These are phyloP conservation scores for Apodemia hepburni DNA, from an alignment of 2,888 invertebrate genomes.

Conservation along the genomic window DNA sequence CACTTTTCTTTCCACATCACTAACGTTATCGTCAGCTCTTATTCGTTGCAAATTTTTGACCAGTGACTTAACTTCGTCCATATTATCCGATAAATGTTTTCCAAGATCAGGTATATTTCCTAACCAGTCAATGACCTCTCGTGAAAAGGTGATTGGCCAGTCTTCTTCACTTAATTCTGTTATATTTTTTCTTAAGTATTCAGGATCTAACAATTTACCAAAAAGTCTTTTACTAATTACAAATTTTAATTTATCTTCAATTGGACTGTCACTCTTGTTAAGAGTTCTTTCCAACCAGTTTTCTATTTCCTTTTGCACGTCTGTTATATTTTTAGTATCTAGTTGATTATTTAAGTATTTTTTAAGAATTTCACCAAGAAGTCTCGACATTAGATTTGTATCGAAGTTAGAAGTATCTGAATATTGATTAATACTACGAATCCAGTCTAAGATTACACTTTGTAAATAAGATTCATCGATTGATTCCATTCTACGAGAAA, in stretches of 20 bases:
- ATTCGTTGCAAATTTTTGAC: slow-evolving; percentile 20
- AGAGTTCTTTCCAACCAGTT: slow-evolving; percentile 20
- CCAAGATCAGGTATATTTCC: slow-evolving; percentile 22
- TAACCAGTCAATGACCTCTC: slow-evolving; percentile 22
- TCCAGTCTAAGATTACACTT: too few relatives aligned
- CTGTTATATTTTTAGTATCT: background rate
- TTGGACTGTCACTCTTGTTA: slow-evolving; percentile 14
- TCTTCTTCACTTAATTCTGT: background rate
- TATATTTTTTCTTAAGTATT: slow-evolving; percentile 5
- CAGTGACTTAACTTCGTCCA: slow-evolving; percentile 14
- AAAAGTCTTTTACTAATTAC: slow-evolving; percentile 21
- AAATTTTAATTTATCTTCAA: slow-evolving; percentile 15
- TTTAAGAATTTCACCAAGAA: slow-evolving; percentile 14
- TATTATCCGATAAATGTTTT: slow-evolving; percentile 12
- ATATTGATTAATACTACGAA: background rate
- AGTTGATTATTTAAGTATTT: slow-evolving; percentile 1
- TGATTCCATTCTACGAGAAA: too few relatives aligned
- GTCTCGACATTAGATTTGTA: background rate
- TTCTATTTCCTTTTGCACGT: slow-evolving; percentile 17
- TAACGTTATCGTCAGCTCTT: slow-evolving; percentile 9
- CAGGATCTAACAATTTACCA: slow-evolving; percentile 13
- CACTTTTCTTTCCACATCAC: slow-evolving; percentile 18
- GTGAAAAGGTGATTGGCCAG: slow-evolving; percentile 6
- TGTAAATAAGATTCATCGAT: too few relatives aligned
- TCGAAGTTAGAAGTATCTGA: background rate